A percentile compares a stretch with the other conserved stretches of the same genome.
Conservation (phyloP, 2,888 invertebrate species). For the Trachelus troglodyta region DNA sequence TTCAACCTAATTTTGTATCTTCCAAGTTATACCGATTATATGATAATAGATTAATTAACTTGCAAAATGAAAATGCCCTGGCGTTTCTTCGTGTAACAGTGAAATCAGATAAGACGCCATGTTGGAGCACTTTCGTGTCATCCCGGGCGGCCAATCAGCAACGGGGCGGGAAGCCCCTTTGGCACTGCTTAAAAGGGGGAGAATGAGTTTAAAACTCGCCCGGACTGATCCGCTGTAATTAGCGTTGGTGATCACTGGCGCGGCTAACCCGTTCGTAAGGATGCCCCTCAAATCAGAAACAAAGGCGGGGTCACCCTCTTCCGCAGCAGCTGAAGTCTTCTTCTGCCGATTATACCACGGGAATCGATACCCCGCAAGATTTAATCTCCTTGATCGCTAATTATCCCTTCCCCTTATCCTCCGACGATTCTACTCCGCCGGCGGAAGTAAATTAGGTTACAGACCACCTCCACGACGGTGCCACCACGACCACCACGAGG, state of each 20-base stretch:
- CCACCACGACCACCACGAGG: too few relatives aligned
- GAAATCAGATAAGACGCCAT: slow-evolving; percentile 65
- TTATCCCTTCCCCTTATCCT: slow-evolving; percentile 45
- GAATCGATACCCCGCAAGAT: slow-evolving; percentile 60
- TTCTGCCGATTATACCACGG: slow-evolving; percentile 55
- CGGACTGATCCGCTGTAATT: slow-evolving; percentile 63
- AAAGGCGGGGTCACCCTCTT: slow-evolving; percentile 49
- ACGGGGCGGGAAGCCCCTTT: slow-evolving; percentile 59
- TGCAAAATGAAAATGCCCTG: neutral
- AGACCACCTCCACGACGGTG: neutral
- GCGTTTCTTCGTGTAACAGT: slow-evolving; percentile 16
- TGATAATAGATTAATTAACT: neutral
- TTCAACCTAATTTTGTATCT: too few relatives aligned
- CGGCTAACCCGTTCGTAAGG: slow-evolving; percentile 64
- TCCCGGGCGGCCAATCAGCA: slow-evolving; percentile 58
- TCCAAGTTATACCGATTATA: too few relatives aligned
- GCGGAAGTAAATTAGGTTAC: slow-evolving; percentile 52
- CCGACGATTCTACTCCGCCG: slow-evolving; percentile 31
- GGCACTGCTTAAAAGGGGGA: slow-evolving; percentile 53
- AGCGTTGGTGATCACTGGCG: slow-evolving; percentile 63
- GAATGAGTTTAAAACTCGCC: slow-evolving; percentile 63
- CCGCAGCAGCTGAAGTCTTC: slow-evolving; percentile 40
- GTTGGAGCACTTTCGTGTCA: slow-evolving; percentile 64
- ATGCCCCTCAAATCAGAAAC: slow-evolving; percentile 63
- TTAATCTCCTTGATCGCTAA: slow-evolving; percentile 63